Base-by-base conservation (phyloP, 2,888 invertebrate genomes). In the Cheilosia impressa region DNA sequence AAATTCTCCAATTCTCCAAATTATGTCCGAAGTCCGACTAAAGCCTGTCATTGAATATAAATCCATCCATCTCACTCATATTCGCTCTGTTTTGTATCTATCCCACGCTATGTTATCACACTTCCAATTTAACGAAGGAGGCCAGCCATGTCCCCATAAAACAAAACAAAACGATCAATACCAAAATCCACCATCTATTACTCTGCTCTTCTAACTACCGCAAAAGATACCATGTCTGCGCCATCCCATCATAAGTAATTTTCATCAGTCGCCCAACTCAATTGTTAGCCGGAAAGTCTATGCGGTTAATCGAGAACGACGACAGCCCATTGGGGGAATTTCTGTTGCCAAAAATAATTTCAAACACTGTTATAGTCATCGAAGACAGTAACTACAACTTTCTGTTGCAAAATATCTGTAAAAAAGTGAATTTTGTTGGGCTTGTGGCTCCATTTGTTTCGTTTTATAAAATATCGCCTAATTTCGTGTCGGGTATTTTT, bases 51-150 rank as follows among this genome's bases (percentile, higher is more conserved):
- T 52, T 24, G 31, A 55, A 24, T n/a, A 10, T 17, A 24, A 0
- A 19, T 24, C 22, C 15, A n/a, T 17, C 17, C 19, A 17, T 68
- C 63, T 45, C 73, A 22, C 52, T 78, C 73, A 27, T 41, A 57
- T 65, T 69, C 50, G 68, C 73, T 78, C 73, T 83, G 79, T 83
- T 83, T 83, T 79, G 65, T 83, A 58, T 83, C 78, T 68, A 68
- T 83, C 79, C 68, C 79, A 45, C n/a, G 62, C 57, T 38, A 63
- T 83, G 83, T 83, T 83, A 79, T 83, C 73, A 83, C 79, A 79
- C 9, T 75, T 83, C n/a, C 68, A 22, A 68, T 78, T 45, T 24
- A 73, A 63, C 41, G 10, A 83, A 83, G 47, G 78, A 69, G 78
- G 52, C 45, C 83, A 68, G 55, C 50, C 41, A 57, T 68, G 15